Conservation (phyloP, 2,113 vertebrate genomes). For the Trogon melanurus region DNA sequence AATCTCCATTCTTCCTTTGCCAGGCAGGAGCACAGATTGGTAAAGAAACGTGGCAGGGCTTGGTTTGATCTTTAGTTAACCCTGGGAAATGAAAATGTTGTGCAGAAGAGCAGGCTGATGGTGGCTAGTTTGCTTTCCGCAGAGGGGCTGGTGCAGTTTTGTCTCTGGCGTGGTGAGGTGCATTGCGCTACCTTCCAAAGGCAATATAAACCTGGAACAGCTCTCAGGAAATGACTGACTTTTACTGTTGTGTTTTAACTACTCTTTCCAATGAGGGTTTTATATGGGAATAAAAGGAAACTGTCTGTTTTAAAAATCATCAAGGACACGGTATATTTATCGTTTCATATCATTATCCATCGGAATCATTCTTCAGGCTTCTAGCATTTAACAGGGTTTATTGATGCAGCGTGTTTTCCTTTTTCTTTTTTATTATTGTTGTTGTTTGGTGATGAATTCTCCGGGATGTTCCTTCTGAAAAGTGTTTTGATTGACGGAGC, state of each 20-base stretch:
- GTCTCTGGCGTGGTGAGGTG: not conserved
- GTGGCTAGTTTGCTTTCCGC: not conserved
- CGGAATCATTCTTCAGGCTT: not conserved
- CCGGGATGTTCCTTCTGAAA: not conserved
- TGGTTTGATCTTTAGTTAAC: not conserved
- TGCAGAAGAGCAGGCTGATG: not conserved
- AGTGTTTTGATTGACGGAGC: not conserved
- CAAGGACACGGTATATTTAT: not conserved
- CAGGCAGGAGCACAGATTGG: not conserved
- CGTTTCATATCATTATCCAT: not conserved
- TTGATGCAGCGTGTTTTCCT: not conserved
- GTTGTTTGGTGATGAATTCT: slow-evolving; percentile 4
- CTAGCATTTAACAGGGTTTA: not conserved
- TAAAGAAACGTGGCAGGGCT: not conserved
- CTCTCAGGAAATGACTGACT: not conserved
- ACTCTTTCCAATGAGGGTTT: not conserved
- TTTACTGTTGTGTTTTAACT: not conserved
- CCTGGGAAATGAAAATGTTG: not conserved
- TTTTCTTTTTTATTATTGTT: not conserved
- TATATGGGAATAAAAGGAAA: slow-evolving; percentile 25
- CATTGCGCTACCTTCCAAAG: not conserved
- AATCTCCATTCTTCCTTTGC: not conserved
- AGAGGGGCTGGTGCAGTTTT: not conserved
- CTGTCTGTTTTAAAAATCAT: not conserved
- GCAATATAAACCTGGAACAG: not conserved